Evolutionary conservation across 2,797 vertebrate genomes (phyloP), one percentile per base, ranked within the genome.

Genomic region (Pangasius sanitwongsei): DNA sequence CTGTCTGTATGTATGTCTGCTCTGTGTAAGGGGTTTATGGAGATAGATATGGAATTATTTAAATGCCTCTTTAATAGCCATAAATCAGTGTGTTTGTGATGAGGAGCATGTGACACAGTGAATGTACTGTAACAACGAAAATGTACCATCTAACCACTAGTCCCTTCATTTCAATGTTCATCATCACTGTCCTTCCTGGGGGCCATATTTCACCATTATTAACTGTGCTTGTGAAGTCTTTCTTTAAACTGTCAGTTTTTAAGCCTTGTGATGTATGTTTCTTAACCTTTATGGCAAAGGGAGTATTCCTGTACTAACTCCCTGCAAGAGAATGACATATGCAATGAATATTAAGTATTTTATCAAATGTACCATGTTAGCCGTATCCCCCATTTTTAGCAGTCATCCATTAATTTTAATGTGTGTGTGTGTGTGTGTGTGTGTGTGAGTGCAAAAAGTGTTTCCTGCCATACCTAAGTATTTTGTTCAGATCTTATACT

Each of bases 71-170:
- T 80, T 41, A 57, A 89, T 85, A 85, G 85, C 91, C 86, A 86
- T 87, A 85, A 91, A 88, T 87, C 72, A 90, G 83, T 28, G 86
- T 83, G 86, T 23, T 59, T 31, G 78, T 20, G 57, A 31, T 48
- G 37, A 23, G 20, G 48, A 86, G 87, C 57, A 25, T 78, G 55
- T 83, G 91, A 90, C 44, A 37, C 77, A 85, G 88, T 90, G 91
- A 92, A 92, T 92, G 87, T 91, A 91, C 87, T 87, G 87, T 90
- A 75, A 65, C 84, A 70, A 83, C 87, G 50, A 41, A 31, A 84
- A 15, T 67, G 50, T 75, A 78, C 61, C 75, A 86, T 15, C 90
- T 85, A 89, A 89, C 89, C 89, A 90, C 86, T 91, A 57, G 72
- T 77, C 87, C 67, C 28, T 85, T 81, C 85, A 87, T 89, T 85